Percentiles rank a stretch among this genome's conserved stretches.
Conservation (phyloP, 2,797 vertebrate species). For the Buphagus erythrorhynchus region DNA sequence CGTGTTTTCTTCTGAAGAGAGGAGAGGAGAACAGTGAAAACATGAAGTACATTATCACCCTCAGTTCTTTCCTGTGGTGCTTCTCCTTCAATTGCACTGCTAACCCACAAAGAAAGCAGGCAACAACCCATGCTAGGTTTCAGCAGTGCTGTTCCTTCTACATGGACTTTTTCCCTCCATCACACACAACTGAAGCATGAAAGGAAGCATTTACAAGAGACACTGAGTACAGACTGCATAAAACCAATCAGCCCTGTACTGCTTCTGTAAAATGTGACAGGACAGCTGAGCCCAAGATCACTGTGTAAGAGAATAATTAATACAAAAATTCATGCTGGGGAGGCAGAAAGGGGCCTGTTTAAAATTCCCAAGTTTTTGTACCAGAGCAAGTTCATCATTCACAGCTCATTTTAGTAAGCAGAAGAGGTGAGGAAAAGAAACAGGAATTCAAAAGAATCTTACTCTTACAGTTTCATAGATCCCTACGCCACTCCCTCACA, state of each 20-base stretch:
- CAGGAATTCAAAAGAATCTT: background rate
- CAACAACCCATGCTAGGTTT: background rate
- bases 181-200: background rate
- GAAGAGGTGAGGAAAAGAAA: background rate
- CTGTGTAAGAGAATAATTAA: background rate
- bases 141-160: background rate
- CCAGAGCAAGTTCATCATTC: background rate
- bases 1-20: constrained; percentile 78
- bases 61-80: background rate
- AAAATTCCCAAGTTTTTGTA: background rate
- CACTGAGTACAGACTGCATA: background rate
- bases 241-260: background rate
- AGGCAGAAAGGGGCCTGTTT: background rate
- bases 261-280: background rate
- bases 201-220: background rate
- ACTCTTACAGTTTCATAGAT: background rate
- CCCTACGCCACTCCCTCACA: background rate
- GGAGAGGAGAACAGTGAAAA: background rate
- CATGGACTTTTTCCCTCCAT: background rate
- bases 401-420: background rate
- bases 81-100: background rate
- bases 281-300: background rate
- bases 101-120: background rate
- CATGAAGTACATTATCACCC: background rate
- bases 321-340: background rate